Evolutionary conservation across 2,797 vertebrate genomes (phyloP).

Genomic region (Semaprochilodus insignis): DNA sequence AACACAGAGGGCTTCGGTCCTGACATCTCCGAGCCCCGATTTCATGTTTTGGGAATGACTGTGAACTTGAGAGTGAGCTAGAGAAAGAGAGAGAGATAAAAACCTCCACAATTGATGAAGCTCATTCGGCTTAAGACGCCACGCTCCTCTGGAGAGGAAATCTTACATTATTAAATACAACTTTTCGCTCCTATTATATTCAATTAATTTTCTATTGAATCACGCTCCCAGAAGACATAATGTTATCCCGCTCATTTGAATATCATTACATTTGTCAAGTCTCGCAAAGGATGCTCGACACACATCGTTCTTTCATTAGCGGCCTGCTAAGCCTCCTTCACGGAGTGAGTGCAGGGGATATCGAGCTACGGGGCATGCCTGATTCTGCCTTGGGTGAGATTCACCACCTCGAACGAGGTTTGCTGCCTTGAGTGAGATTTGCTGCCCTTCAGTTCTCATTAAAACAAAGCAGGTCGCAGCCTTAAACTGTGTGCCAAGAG

Average conservation of each 20-base stretch:
- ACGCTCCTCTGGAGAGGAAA: slow-evolving; percentile 71
- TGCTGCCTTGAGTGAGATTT: slow-evolving; percentile 34
- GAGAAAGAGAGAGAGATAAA: background rate
- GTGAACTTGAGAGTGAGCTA: background rate
- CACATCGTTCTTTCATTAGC: slow-evolving; percentile 74
- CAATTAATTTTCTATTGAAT: slow-evolving; percentile 83
- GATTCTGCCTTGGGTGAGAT: slow-evolving; percentile 11
- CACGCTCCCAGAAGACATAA: slow-evolving; percentile 74
- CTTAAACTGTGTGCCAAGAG: background rate
- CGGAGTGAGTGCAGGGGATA: slow-evolving; percentile 62
- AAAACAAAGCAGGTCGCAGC: background rate
- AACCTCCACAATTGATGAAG: slow-evolving; percentile 53
- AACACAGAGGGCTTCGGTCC: background rate
- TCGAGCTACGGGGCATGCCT: slow-evolving; percentile 45
- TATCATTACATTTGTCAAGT: slow-evolving; percentile 81
- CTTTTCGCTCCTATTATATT: slow-evolving; percentile 76
- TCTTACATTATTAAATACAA: slow-evolving; percentile 81
- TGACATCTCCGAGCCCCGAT: background rate
- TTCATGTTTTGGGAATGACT: slow-evolving; percentile 13
- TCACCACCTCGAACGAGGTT: background rate
- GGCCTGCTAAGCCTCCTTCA: slow-evolving; percentile 57
- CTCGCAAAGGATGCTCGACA: slow-evolving; percentile 68
- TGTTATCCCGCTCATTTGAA: slow-evolving; percentile 80
- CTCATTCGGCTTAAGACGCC: slow-evolving; percentile 64
- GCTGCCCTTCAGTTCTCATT: background rate